Base-by-base conservation (phyloP, 35 echinoderm and acorn worm species). In the Acanthaster planci region DNA sequence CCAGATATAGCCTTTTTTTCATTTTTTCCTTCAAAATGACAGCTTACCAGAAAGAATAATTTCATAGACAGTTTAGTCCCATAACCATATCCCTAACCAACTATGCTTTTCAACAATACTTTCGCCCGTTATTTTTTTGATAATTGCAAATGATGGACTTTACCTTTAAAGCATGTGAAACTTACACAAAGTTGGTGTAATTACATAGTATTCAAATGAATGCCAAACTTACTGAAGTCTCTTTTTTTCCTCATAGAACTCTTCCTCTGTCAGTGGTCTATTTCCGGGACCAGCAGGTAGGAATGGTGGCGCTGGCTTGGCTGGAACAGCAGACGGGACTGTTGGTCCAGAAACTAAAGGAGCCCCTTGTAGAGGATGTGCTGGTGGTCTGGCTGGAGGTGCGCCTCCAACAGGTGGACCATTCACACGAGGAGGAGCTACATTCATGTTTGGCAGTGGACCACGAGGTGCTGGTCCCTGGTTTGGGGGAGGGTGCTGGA, bases 261-360 rank as follows among this genome's bases (percentile, higher is more conserved):
- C 90, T 53, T 92, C 27, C 64, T 92, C 90, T 0, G 90, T 92
- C 19, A 92, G 57, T 8, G 90, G 90, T 68, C 90, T 92, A 39
- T 77, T 84, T 81, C 76, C 84, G 51, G 90, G 90, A 68, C 84
- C 84, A 23, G 84, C 78, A 32, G 81, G 55, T 83, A 83, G 0
- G 36, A 38, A 29, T 22, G 79, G 77, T 75, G 87, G 17, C 18
- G 36, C 40, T 42, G 72, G 27, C 39, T 54, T 50, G 60, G 29
- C 18, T 30, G 51, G 31, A 5, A 27, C 78, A 59, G 40, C 55
- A 54, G 75, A 75, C 7, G 81, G 86, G 6, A 21, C 30, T 17
- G 79, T 17, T 39, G 64, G 35, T 18, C 32, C 39, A 32, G 78
- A 14, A 32, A 7, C 9, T 22, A 72, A 31, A 9, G 52, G 39